Conservation (phyloP, 2,888 invertebrate species). For the Pammene fasciana region DNA sequence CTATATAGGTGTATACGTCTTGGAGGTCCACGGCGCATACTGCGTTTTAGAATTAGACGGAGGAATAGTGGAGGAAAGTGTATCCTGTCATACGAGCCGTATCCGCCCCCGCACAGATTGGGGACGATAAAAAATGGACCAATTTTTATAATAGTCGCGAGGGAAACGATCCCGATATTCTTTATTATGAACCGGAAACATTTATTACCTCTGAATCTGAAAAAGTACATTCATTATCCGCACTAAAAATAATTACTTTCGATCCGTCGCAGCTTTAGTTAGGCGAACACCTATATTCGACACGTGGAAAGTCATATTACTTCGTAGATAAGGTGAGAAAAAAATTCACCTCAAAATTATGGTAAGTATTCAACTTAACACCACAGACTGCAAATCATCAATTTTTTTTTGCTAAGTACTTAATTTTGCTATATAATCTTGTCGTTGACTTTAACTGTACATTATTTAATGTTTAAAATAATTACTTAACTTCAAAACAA, state of each 20-base stretch:
- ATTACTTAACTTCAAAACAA: no score
- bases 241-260: constrained; percentile 4
- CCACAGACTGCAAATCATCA: no score
- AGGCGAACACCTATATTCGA: background rate
- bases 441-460: no score
- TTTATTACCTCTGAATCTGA: constrained; percentile 70
- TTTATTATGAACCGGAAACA: constrained; percentile 80
- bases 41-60: background rate
- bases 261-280: background rate
- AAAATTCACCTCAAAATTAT: no score
- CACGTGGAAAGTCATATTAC: background rate
- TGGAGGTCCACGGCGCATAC: background rate
- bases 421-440: no score
- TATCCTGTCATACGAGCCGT: constrained; percentile 81
- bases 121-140: constrained; percentile 74
- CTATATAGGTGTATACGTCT: background rate
- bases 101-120: constrained; percentile 79
- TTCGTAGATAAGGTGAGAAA: background rate
- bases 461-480: no score
- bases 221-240: constrained; percentile 55
- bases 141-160: constrained; percentile 78
- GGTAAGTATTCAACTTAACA: no score
- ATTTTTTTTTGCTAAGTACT: no score
- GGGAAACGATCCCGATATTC: constrained; percentile 70
- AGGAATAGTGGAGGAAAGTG: constrained; percentile 56